A percentile compares a stretch with the other conserved stretches of the same genome.
These are phyloP conservation scores for Sakesphorus luctuosus DNA, from an alignment of 2,113 vertebrate species.

Conservation along the genomic window DNA sequence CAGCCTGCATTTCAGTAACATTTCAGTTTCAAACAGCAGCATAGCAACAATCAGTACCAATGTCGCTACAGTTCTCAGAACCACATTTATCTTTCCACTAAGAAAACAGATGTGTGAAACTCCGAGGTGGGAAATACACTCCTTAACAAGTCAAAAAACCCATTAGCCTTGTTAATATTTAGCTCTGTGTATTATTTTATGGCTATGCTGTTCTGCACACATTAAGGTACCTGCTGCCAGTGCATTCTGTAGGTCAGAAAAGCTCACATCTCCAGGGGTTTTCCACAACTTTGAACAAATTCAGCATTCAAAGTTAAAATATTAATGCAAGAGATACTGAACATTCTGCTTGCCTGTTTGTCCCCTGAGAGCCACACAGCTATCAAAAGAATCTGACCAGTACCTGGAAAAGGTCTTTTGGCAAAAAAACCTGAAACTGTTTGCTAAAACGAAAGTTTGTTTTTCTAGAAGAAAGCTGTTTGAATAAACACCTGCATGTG, in stretches of 20 bases:
- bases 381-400: background rate
- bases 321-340: background rate
- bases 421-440: background rate
- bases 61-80: background rate
- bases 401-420: background rate
- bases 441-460: background rate
- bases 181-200: slow-evolving; percentile 13
- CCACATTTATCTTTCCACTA: background rate
- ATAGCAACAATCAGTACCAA: background rate
- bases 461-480: background rate
- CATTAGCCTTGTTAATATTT: slow-evolving; percentile 29
- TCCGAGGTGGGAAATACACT: background rate
- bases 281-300: background rate
- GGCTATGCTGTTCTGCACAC: background rate
- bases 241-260: background rate
- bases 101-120: background rate
- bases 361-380: background rate
- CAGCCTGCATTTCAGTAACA: background rate
- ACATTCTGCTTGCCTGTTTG: background rate
- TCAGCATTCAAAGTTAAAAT: background rate
- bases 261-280: background rate
- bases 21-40: background rate
- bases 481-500: background rate
- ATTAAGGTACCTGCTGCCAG: background rate
- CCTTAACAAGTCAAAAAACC: background rate